A percentile compares a stretch with the other conserved stretches of the same genome.
Conservation (phyloP, 1,140 invertebrate species). For the Danaus melanippus region DNA sequence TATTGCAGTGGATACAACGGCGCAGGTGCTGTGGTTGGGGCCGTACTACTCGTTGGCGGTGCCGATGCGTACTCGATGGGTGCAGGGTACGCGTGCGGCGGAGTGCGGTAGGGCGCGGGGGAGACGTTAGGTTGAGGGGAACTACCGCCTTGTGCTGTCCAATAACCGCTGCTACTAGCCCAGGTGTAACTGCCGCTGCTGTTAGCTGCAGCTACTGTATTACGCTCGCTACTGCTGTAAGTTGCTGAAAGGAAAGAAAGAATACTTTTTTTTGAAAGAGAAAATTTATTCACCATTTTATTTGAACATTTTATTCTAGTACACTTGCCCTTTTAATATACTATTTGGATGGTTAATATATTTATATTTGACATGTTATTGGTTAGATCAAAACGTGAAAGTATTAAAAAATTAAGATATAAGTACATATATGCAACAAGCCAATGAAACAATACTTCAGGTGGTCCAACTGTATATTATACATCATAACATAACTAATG, state of each 20-base stretch:
- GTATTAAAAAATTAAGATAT: too few relatives aligned
- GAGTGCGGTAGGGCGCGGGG: conserved; percentile 50
- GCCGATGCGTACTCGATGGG: conserved; percentile 52
- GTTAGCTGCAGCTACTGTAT: conserved; percentile 46
- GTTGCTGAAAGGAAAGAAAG: conserved; percentile 37
- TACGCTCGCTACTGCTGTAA: conserved; percentile 59
- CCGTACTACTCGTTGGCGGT: conserved; percentile 39
- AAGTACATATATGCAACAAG: too few relatives aligned
- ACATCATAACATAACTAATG: too few relatives aligned
- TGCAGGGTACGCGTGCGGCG: conserved; percentile 51
- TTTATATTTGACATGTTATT: too few relatives aligned
- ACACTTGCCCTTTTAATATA: too few relatives aligned
- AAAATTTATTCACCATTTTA: conserved; percentile 6
- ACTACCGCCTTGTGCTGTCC: conserved; percentile 48
- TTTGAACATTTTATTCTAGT: not conserved
- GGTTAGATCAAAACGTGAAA: too few relatives aligned
- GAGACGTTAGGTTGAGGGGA: conserved; percentile 52
- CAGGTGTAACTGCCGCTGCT: conserved; percentile 57
- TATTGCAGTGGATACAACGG: conserved; percentile 55
- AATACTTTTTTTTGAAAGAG: not conserved
- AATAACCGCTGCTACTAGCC: conserved; percentile 54
- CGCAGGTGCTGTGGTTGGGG: conserved; percentile 42
- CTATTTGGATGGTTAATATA: too few relatives aligned
- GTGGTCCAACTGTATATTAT: too few relatives aligned
- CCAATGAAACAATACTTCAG: too few relatives aligned